These are phyloP conservation scores for Luidia sarsii DNA, from an alignment of 53 echinoderm and acorn worm species.

Conservation along the genomic window DNA sequence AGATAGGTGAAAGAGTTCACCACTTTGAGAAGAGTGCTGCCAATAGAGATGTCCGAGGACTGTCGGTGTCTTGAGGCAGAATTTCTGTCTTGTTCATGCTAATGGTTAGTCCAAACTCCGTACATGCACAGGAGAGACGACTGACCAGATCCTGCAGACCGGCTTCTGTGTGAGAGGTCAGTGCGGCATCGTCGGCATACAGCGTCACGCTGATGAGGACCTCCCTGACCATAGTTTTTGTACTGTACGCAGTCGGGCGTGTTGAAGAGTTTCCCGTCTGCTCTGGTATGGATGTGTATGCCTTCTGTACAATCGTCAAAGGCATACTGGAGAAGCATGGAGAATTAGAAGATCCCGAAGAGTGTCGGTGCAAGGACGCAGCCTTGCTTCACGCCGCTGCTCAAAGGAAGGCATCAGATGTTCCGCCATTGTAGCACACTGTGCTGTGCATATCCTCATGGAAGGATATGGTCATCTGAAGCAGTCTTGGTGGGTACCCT, in stretches of 20 bases:
- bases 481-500: constrained; percentile 41
- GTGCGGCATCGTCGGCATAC: constrained; percentile 60
- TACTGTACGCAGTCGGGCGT: constrained; percentile 40
- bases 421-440: constrained; percentile 15
- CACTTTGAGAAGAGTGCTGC: constrained; percentile 8
- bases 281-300: constrained; percentile 59
- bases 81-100: constrained; percentile 73
- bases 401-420: constrained; percentile 48
- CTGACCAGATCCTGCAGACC: constrained; percentile 56
- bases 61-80: constrained; percentile 40
- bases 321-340: constrained; percentile 48
- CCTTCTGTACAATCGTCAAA: constrained; percentile 45
- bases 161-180: constrained; percentile 32
- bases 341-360: constrained; percentile 72
- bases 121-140: constrained; percentile 50
- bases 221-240: constrained; percentile 38
- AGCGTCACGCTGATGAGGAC: constrained; percentile 57
- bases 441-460: constrained; percentile 52
- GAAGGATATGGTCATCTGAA: constrained; percentile 41
- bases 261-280: constrained; percentile 48
- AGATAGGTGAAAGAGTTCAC: constrained; percentile 60
- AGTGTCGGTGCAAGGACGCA: constrained; percentile 65
- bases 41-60: constrained; percentile 50
- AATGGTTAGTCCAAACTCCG: too few relatives aligned
- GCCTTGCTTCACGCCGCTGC: constrained; percentile 64